A percentile compares a stretch with the other conserved stretches of the same genome.
phyloP scores from a whole-genome alignment of 2,113 vertebrate species.

The Rhea americana region DNA sequence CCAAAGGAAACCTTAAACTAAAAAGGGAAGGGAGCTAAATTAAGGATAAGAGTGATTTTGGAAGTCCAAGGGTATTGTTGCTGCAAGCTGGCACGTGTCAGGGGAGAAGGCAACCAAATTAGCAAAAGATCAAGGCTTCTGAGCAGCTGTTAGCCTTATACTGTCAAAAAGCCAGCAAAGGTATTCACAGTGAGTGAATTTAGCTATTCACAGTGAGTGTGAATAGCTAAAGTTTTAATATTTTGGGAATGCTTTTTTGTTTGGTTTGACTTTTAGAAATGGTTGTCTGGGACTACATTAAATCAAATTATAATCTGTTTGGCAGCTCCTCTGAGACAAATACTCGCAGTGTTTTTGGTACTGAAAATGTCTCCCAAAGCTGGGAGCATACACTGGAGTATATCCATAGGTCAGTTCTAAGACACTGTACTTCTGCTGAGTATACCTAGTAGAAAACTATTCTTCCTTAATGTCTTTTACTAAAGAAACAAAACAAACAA shows the following conservation, averaged over 20 bases:
- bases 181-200: too few relatives aligned
- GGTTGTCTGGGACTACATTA: background rate
- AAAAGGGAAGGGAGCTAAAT: background rate
- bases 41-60: background rate
- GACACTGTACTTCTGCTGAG: background rate
- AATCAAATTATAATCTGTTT: background rate
- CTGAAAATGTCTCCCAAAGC: background rate
- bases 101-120: background rate
- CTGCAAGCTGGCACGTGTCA: background rate
- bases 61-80: background rate
- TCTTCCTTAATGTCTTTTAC: background rate
- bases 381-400: background rate
- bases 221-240: background rate
- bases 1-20: background rate
- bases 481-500: too few relatives aligned
- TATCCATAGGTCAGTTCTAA: background rate
- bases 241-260: slow-evolving; percentile 8
- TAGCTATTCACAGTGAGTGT: too few relatives aligned
- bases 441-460: background rate
- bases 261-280: background rate
- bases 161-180: background rate
- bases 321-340: background rate
- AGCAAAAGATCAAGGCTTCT: slow-evolving; percentile 31
- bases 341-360: background rate
- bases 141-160: background rate